These are phyloP conservation scores for Macquaria australasica DNA, from an alignment of 2,113 vertebrate genomes.

Conservation along the genomic window DNA sequence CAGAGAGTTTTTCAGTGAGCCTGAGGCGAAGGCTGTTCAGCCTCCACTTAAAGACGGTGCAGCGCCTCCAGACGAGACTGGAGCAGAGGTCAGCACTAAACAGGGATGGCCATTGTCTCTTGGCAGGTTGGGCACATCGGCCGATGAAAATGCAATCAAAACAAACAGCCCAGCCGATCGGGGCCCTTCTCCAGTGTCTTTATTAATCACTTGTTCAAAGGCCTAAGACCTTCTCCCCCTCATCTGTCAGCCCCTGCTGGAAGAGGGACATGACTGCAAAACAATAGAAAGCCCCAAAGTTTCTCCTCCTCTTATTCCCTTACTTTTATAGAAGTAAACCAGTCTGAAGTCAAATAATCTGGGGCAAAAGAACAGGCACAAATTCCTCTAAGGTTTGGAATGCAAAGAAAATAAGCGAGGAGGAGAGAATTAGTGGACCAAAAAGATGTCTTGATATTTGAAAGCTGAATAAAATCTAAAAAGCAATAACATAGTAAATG, in stretches of 20 bases:
- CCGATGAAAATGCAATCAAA: slow-evolving; percentile 88
- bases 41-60: slow-evolving; percentile 83
- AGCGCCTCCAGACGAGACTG: slow-evolving; percentile 81
- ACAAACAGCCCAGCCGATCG: slow-evolving; percentile 83
- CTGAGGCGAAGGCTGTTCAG: slow-evolving; percentile 82
- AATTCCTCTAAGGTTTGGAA: slow-evolving; percentile 40
- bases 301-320: slow-evolving; percentile 71
- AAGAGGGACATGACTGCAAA: slow-evolving; percentile 82
- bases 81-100: slow-evolving; percentile 85
- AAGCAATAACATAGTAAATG: neutral
- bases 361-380: slow-evolving; percentile 34
- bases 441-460: neutral
- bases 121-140: slow-evolving; percentile 83
- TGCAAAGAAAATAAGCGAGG: slow-evolving; percentile 37
- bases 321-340: slow-evolving; percentile 67
- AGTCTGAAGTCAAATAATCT: slow-evolving; percentile 57
- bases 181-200: slow-evolving; percentile 82
- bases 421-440: slow-evolving; percentile 10
- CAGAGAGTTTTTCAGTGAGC: slow-evolving; percentile 77
- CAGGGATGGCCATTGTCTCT: slow-evolving; percentile 83
- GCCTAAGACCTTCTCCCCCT: slow-evolving; percentile 64
- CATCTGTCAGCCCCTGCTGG: slow-evolving; percentile 75
- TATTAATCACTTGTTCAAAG: slow-evolving; percentile 87
- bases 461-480: slow-evolving; percentile 11
- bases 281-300: slow-evolving; percentile 79